Evolutionary conservation across 2,113 vertebrate genomes (phyloP), one percentile per base, ranked within the genome.

Genomic region (Xiphias gladius): DNA sequence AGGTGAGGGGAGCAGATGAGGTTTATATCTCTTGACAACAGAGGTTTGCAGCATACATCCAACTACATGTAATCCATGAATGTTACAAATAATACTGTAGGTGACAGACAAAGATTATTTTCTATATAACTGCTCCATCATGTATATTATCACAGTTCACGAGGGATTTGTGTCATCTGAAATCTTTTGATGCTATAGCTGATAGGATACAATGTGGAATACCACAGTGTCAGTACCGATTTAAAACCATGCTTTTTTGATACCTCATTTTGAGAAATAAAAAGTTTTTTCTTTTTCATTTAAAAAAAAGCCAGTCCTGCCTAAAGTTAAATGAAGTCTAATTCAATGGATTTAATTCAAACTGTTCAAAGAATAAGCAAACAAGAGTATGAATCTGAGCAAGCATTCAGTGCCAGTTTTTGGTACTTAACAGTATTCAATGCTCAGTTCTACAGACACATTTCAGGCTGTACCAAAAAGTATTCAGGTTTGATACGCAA

Each of bases 1-100:
- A 82, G 86, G 74, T 57, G 67, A 79, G 77, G 37, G 59, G 71
- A 78, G 76, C 54, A 76, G 89, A 89, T 37, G 85, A 83, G 86
- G 68, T 84, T 84, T 85, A 87, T 82, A 79, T 87, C 80, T 83
- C 80, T 76, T 82, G 77, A 92, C 86, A 85, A 71, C 82, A 83
- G 72, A 75, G 46, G 63, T 65, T 68, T 80, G 61, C 63, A 61
- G 74, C 76, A 67, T 43, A 63, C 71, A 71, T 79, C 14, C 50
- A 9, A 69, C 46, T 16, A 12, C 32, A 52, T 54, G 58, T 32
- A 76, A 74, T 41, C 76, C 14, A 74, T 57, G 80, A 59, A 48
- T 70, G 67, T 71, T 58, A 57, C 10, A n/a, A 43, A n/a, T 39
- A 48, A 81, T 66, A 41, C 20, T 43, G 50, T 30, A 67, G 62